Conservation (phyloP, 2,113 vertebrate species). For the Callipepla squamata region DNA sequence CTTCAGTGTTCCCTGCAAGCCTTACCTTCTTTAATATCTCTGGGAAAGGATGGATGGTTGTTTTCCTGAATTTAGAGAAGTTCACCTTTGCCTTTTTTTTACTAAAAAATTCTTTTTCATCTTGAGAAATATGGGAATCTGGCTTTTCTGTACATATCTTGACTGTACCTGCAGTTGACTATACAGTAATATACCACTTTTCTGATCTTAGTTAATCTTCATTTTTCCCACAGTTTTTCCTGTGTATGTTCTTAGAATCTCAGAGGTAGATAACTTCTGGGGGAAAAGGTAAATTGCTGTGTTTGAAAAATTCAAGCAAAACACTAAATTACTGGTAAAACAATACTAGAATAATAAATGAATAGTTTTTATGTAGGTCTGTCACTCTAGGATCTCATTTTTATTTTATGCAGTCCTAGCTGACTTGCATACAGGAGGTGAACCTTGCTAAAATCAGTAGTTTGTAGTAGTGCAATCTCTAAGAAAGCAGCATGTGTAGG, state of each 20-base stretch:
- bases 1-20: neutral
- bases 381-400: neutral
- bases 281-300: neutral
- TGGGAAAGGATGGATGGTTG: neutral
- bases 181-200: neutral
- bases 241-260: neutral
- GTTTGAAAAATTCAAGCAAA: neutral
- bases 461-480: neutral
- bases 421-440: neutral
- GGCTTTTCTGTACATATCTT: neutral
- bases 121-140: neutral
- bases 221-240: neutral
- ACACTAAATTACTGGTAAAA: neutral
- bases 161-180: neutral
- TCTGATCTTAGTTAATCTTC: neutral
- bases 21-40: neutral
- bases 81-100: neutral
- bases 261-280: neutral
- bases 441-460: neutral
- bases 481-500: neutral
- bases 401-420: neutral
- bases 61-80: neutral
- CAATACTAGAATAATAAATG: neutral
- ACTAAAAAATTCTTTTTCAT: neutral
- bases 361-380: neutral